These are phyloP conservation scores for Linyphia triangularis DNA, from an alignment of 2,888 invertebrate species.

Conservation along the genomic window DNA sequence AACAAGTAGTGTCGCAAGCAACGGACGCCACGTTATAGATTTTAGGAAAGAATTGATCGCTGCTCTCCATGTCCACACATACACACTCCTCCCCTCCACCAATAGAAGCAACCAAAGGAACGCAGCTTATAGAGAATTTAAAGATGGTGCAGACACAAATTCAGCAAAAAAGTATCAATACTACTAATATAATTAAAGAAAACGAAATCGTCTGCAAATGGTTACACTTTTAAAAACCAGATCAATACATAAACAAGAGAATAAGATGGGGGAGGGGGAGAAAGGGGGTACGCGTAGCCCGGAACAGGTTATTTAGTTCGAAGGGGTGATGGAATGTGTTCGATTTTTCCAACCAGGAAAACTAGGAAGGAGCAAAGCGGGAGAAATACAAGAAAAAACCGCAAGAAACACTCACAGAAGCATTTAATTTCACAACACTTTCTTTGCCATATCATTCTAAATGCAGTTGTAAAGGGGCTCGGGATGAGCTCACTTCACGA, in stretches of 20 bases:
- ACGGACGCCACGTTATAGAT: not conserved
- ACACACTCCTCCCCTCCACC: not conserved
- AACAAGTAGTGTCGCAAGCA: not conserved
- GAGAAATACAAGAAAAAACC: not conserved
- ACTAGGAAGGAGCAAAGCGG: not conserved
- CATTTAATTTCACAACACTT: too few species aligned
- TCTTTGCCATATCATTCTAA: not conserved
- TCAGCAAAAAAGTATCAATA: not conserved
- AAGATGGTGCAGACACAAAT: too few species aligned
- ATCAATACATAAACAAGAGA: not conserved
- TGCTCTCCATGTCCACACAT: not conserved
- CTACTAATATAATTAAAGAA: not conserved
- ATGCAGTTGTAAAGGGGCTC: not conserved
- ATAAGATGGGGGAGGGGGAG: not conserved
- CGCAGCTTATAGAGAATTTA: not conserved
- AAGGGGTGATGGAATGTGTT: slow-evolving; percentile 3
- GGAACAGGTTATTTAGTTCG: not conserved
- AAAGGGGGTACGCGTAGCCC: not conserved
- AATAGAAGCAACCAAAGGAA: not conserved
- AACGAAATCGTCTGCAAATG: not conserved
- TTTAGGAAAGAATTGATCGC: not conserved
- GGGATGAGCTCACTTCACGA: not conserved
- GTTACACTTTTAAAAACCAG: not conserved
- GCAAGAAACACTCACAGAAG: not conserved
- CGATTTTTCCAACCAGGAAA: not conserved